phyloP scores from a whole-genome alignment of 1,140 invertebrate species.

The Pachyrhynchus sulphureomaculatus region DNA sequence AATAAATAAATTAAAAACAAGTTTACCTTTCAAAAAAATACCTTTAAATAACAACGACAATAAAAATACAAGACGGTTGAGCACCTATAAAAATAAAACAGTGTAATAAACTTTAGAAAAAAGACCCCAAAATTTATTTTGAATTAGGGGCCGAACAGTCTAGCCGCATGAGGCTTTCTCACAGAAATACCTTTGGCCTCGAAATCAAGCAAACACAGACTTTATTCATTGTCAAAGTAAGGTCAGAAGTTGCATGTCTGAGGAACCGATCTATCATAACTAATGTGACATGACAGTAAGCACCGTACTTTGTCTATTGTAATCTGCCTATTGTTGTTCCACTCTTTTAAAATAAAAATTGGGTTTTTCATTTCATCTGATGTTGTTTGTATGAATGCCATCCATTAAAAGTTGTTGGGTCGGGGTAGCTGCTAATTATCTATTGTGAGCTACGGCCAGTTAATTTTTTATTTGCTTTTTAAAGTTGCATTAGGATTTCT shows the following conservation, averaged over 20 bases:
- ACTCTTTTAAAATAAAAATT: constrained; percentile 34
- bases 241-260: constrained; percentile 24
- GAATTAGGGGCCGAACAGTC: constrained; percentile 42
- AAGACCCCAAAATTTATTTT: constrained; percentile 42
- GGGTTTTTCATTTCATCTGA: constrained; percentile 7
- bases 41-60: constrained; percentile 30
- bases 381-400: constrained; percentile 17
- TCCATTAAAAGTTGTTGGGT: constrained; percentile 20
- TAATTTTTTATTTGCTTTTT: constrained; percentile 16
- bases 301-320: constrained; percentile 49
- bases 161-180: constrained; percentile 38
- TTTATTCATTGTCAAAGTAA: constrained; percentile 16
- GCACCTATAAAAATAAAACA: constrained; percentile 41
- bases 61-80: constrained; percentile 33
- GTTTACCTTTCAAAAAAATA: constrained; percentile 22
- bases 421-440: constrained; percentile 16
- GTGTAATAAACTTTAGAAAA: constrained; percentile 43
- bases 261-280: constrained; percentile 44
- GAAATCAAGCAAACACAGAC: constrained; percentile 14
- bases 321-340: constrained; percentile 46
- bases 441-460: constrained; percentile 9
- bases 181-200: constrained; percentile 28
- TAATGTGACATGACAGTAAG: constrained; percentile 50
- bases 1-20: constrained; percentile 39
- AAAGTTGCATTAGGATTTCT: constrained; percentile 1